Base-by-base conservation (phyloP, 1,140 invertebrate species). In the Sycophaga agraensis region DNA sequence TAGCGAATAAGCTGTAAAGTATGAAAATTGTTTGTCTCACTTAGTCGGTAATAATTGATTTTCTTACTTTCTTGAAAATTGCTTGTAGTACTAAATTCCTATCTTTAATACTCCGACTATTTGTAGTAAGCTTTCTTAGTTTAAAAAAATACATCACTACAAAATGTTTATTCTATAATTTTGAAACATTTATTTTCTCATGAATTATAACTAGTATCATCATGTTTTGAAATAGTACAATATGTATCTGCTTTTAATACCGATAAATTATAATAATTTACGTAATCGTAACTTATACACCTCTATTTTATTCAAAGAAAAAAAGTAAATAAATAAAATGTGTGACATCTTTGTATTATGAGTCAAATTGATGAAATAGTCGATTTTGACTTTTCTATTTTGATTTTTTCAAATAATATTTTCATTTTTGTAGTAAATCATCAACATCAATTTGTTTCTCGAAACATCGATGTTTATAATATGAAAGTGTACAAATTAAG, bases 31-130 rank as follows among this genome's bases (percentile, higher is more conserved):
- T 2, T 46, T 16, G 16, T 31, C 22, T 50, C 19, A 39, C 50
- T 21, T 22, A 28, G 11, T 42, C 37, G 51, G 7, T 54, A 24
- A 42, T 42, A 54, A 42, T 54, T 42, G 21, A 42, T 54, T 54
- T 42, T 53, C 50, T 26, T 14, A 40, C 21, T 53, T 39, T 40
- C 26, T 17, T 39, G 2, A 39, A 49, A 59, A 11, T 12, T 50
- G 40, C 4, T 43, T 28, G 6, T 50, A 50, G 4, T 31, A 42
- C 14, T 21, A 40, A 59, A 49, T 50, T 40, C 17, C 2, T 39
- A 46, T 50, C 50, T 28, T 5, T 17, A 59, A 51, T 59, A 45
- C 49, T 59, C 49, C 58, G 37, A 51, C 58, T 59, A 59, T 59
- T 51, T 51, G 8, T 43, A 24, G 24, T 42, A 53, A 43, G 40